Conservation (phyloP, 2,888 invertebrate species). For the Smittia sp. region DNA sequence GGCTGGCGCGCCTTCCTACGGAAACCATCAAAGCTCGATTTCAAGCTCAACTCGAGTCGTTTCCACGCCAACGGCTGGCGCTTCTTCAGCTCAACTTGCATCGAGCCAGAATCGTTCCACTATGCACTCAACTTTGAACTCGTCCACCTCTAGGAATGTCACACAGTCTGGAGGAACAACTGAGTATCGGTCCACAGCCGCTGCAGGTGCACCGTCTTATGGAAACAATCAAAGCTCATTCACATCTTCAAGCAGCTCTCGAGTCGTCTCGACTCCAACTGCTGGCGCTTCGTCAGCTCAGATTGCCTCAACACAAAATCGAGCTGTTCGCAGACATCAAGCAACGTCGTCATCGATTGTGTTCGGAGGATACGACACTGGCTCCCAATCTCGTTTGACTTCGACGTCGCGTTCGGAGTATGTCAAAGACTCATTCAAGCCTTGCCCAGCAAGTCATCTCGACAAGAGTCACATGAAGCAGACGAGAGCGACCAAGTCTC, state of each 20-base stretch:
- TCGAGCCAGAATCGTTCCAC: not conserved
- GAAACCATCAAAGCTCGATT: not conserved
- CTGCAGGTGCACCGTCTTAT: not conserved
- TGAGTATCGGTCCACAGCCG: not conserved
- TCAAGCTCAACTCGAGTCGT: not conserved
- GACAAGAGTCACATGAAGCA: conserved; percentile 38
- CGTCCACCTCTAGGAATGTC: not conserved
- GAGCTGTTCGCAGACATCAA: conserved; percentile 32
- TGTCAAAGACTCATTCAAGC: conserved; percentile 30
- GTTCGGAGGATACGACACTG: conserved; percentile 14
- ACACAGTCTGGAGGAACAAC: not conserved
- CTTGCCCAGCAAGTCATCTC: conserved; percentile 35
- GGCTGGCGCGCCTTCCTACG: not conserved
- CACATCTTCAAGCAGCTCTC: not conserved
- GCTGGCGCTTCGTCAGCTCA: conserved; percentile 33
- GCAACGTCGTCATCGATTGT: conserved; percentile 27
- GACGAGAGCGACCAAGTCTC: conserved; percentile 32
- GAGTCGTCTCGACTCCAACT: conserved; percentile 9
- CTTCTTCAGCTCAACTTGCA: not conserved
- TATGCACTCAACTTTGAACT: not conserved
- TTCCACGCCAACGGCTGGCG: not conserved
- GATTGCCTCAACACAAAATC: conserved; percentile 29
- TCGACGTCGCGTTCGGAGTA: conserved; percentile 25
- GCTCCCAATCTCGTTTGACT: not conserved
- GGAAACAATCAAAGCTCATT: not conserved